Evolutionary conservation across 2,797 vertebrate genomes (phyloP).

Genomic region (Cygnus olor): DNA sequence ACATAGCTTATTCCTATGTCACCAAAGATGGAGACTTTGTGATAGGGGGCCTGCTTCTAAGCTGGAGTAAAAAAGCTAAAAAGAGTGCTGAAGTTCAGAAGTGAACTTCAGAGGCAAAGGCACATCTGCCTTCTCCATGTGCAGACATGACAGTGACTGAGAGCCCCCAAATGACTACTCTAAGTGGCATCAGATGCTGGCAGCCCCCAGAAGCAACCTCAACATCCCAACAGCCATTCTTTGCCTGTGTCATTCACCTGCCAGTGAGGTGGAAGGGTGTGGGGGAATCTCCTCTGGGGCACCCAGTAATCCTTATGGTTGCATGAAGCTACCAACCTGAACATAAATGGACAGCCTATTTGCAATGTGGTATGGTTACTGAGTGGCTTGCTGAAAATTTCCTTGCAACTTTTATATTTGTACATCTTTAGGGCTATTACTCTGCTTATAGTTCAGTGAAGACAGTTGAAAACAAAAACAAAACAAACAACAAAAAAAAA

Average conservation of each 20-base stretch:
- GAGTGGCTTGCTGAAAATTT: background rate
- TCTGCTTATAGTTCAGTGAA: background rate
- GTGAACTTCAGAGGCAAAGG: background rate
- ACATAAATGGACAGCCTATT: background rate
- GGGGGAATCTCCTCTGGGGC: background rate
- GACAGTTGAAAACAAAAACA: background rate
- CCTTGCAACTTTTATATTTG: background rate
- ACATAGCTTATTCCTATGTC: background rate
- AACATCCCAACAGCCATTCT: background rate
- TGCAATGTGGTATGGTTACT: rapidly evolving
- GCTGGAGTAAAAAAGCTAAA: background rate
- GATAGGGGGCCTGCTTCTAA: background rate
- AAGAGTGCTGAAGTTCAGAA: background rate
- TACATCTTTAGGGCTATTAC: background rate
- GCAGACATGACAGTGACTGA: background rate
- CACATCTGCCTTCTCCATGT: background rate
- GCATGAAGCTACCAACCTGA: background rate
- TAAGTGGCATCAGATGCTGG: background rate
- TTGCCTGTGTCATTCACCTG: background rate
- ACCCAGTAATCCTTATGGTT: background rate
- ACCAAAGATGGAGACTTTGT: background rate
- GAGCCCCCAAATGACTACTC: background rate
- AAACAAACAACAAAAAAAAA: background rate
- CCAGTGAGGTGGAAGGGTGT: rapidly evolving
- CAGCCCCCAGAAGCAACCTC: background rate